Evolutionary conservation across 2,888 invertebrate genomes (phyloP), one percentile per base, ranked within the genome.

Genomic region (Drosophila affinis): DNA sequence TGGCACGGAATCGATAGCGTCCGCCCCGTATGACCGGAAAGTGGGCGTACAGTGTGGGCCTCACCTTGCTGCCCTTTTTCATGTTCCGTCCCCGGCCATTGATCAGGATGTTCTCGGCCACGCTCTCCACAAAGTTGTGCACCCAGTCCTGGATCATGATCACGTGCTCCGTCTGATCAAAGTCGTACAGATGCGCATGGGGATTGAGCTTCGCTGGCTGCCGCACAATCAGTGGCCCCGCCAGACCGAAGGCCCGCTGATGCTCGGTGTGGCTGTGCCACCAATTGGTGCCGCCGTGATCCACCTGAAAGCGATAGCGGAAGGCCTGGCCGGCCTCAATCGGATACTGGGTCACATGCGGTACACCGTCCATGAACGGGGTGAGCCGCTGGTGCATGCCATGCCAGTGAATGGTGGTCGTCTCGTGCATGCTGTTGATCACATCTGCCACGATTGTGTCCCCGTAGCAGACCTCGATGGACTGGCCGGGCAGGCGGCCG

Each of bases 321-420:
- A 89, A 91, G 0, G 89, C 89, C 57, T 91, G 89, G 1, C 91
- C 91, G 0, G 91, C 85, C 63, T 90, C 87, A 18, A 90, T 91
- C 0, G 91, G 91, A 69, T 91, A 91, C 63, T 91, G 91, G 1
- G 91, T 91, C 9, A 91, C 81, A 60, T 88, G 90, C 0, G 91
- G 91, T 14, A 90, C 90, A 0, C 91, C 91, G 49, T 91, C 91
- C 91, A 91, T 91, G 44, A 90, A 85, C 0, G 91, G 91, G 4
- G 89, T 88, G 3, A 76, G 59, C 0, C 75, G 79, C 65, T 91
- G 90, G 55, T 90, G 91, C 32, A 91, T 79, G 14, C 91, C 91
- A 62, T 91, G 91, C 91, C 91, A 91, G 62, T 91, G 91, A 1
- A 91, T 75, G 0, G 91, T 90, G 0, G 91, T 90, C 3, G 81